Conservation (phyloP, 2,888 invertebrate species). For the Xylocampa areola region DNA sequence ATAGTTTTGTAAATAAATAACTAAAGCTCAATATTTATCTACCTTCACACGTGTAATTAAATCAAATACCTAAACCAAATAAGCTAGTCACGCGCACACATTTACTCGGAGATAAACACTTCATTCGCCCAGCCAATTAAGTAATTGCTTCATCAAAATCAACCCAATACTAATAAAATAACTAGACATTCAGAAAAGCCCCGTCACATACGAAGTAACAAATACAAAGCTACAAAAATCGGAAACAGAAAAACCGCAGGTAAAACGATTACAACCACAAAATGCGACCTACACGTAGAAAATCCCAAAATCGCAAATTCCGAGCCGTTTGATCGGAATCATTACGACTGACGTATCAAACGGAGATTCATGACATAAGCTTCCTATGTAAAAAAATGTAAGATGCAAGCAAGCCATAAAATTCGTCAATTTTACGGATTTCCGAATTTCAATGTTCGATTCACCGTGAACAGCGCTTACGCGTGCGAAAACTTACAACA, state of each 20-base stretch:
- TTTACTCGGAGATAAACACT: conserved; percentile 4
- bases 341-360: conserved; percentile 51
- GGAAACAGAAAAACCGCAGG: conserved; percentile 17
- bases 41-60: background rate
- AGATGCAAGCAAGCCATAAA: conserved; percentile 67
- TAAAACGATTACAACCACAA: conserved; percentile 13
- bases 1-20: background rate
- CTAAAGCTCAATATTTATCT: too few relatives aligned
- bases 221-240: conserved; percentile 20
- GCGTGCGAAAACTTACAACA: conserved; percentile 72
- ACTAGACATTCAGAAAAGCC: too few relatives aligned
- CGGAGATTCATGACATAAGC: conserved; percentile 45
- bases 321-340: conserved; percentile 43
- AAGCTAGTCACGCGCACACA: conserved; percentile 2
- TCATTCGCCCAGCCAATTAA: conserved; percentile 18
- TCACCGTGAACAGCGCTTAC: conserved; percentile 69
- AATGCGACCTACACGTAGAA: conserved; percentile 4
- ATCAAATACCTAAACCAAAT: conserved; percentile 1
- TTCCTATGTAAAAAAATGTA: conserved; percentile 59
- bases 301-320: conserved; percentile 25
- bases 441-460: conserved; percentile 75
- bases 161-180: conserved; percentile 27
- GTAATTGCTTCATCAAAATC: conserved; percentile 33
- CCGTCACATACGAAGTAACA: conserved; percentile 18
- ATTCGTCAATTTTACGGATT: conserved; percentile 75